These are phyloP conservation scores for Neria commutata DNA, from an alignment of 2,888 invertebrate genomes.

Conservation along the genomic window DNA sequence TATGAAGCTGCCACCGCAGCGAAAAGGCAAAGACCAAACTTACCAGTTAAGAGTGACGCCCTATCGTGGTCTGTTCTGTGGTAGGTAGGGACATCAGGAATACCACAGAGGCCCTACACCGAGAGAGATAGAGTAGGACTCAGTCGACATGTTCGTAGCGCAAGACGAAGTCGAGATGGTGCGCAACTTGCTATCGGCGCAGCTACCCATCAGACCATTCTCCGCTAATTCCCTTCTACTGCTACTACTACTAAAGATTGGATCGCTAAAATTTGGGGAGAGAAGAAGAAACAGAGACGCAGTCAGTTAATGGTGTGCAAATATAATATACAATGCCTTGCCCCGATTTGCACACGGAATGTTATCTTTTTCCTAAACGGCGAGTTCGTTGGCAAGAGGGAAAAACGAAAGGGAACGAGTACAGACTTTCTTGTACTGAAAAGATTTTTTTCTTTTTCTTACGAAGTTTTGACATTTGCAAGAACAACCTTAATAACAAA, in stretches of 20 bases:
- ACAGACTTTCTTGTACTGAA: too few relatives aligned
- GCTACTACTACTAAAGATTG: constrained; percentile 61
- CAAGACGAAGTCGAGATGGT: constrained; percentile 66
- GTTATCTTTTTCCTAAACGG: background rate
- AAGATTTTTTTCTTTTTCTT: too few relatives aligned
- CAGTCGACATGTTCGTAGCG: constrained; percentile 73
- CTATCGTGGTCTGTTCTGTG: constrained; percentile 64
- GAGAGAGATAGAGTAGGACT: constrained; percentile 85
- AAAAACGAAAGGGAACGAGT: too few relatives aligned
- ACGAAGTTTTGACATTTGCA: too few relatives aligned
- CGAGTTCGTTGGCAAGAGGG: too few relatives aligned
- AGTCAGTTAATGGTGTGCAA: too few relatives aligned
- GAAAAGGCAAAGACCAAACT: constrained; percentile 15
- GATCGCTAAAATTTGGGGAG: constrained; percentile 61
- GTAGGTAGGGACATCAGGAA: constrained; percentile 96
- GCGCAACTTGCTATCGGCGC: constrained; percentile 54
- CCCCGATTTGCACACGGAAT: background rate
- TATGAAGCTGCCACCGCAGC: background rate
- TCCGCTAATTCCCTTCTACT: constrained; percentile 59
- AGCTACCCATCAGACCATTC: constrained; percentile 48
- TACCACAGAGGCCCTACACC: constrained; percentile 99
- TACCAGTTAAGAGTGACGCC: constrained; percentile 63
- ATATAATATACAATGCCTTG: too few relatives aligned
- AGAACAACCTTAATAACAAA: too few relatives aligned
- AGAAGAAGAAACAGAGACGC: too few relatives aligned